Evolutionary conservation across 2,797 vertebrate genomes (phyloP).

Genomic region (Pelobates cultripes): DNA sequence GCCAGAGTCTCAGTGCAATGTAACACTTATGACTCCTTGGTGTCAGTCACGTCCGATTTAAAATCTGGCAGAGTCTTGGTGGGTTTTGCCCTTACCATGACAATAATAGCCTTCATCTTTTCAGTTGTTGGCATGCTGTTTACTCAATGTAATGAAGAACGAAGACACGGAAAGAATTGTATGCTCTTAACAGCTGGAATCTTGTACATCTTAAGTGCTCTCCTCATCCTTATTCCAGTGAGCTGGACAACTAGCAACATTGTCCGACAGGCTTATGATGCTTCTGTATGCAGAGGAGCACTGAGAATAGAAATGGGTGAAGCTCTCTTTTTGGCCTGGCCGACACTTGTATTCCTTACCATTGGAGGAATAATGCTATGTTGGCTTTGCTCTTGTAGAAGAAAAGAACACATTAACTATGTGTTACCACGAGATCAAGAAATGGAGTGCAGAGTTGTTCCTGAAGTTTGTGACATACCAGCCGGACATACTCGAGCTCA

Average conservation of each 20-base stretch:
- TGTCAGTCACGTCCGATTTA: slow-evolving; percentile 71
- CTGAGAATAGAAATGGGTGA: slow-evolving; percentile 82
- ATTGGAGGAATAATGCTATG: slow-evolving; percentile 72
- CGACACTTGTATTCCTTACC: slow-evolving; percentile 74
- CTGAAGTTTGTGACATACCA: neutral
- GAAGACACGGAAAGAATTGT: slow-evolving; percentile 65
- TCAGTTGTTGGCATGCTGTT: slow-evolving; percentile 81
- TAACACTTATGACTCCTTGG: slow-evolving; percentile 73
- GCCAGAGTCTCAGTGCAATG: slow-evolving; percentile 78
- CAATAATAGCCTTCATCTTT: slow-evolving; percentile 74
- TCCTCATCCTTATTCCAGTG: slow-evolving; percentile 83
- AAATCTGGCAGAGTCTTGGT: slow-evolving; percentile 85
- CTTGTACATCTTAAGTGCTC: slow-evolving; percentile 76
- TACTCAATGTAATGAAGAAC: slow-evolving; percentile 68
- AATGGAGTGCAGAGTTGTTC: slow-evolving; percentile 11
- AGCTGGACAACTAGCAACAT: slow-evolving; percentile 86
- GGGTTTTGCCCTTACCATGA: slow-evolving; percentile 73
- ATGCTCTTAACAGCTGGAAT: slow-evolving; percentile 75
- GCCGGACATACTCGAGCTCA: neutral
- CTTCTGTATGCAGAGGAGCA: slow-evolving; percentile 68
- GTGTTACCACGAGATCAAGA: slow-evolving; percentile 3
- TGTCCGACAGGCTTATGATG: slow-evolving; percentile 86
- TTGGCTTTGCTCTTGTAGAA: slow-evolving; percentile 13
- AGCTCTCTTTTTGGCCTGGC: slow-evolving; percentile 94
- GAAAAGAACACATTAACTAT: neutral